phyloP scores from a whole-genome alignment of 2,113 vertebrate species.

The Saguinus midas region DNA sequence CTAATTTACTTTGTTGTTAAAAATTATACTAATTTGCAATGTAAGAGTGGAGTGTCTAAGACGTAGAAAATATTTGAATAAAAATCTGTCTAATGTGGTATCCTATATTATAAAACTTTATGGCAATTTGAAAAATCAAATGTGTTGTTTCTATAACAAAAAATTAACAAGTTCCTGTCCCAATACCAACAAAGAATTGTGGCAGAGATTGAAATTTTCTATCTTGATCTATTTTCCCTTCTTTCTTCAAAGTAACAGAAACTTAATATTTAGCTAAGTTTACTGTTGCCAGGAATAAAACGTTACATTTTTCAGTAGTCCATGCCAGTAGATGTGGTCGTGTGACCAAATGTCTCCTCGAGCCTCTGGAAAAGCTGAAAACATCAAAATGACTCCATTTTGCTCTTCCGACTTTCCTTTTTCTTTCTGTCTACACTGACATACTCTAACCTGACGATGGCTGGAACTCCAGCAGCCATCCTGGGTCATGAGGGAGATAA shows the following conservation, averaged over 20 bases:
- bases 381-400: not conserved
- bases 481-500: not conserved
- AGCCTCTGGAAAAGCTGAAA: not conserved
- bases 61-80: not conserved
- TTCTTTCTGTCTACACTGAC: not conserved
- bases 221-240: not conserved
- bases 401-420: not conserved
- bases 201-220: not conserved
- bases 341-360: not conserved
- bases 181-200: not conserved
- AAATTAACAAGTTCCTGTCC: not conserved
- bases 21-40: conserved; percentile 48
- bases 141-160: not conserved
- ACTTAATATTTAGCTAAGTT: not conserved
- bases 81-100: not conserved
- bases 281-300: not conserved
- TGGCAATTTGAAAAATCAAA: not conserved
- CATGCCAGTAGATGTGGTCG: not conserved
- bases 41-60: conserved; percentile 1
- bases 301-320: not conserved
- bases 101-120: not conserved
- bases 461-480: not conserved
- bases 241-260: not conserved
- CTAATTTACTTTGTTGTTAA: conserved; percentile 39
- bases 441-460: not conserved